Base-by-base conservation (phyloP, 2,888 invertebrate genomes). In the Clunio marinus region DNA sequence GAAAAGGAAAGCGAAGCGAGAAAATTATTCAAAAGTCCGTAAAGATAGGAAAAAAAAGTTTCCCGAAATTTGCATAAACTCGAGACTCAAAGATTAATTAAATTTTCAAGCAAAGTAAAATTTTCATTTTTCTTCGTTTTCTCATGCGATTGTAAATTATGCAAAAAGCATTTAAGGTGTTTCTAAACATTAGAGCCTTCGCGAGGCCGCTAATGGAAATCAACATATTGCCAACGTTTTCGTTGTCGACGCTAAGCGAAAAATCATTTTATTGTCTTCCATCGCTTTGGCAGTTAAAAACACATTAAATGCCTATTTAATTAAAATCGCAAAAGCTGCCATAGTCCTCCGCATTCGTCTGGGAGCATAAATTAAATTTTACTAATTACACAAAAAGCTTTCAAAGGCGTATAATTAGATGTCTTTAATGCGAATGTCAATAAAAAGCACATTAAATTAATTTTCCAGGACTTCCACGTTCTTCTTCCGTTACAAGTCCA, bases 41-140 rank as follows among this genome's bases (percentile, higher is more conserved):
- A 41, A 24, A 41, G 37, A 24, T 2, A 5, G 10, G n/a, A 60
- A 59, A 10, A 7, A n/a, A 57, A 27, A 57, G 7, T 41, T 41
- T 10, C 51, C 5, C 17, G 7, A 37, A 60, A 60, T 60, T 60
- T 60, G 37, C 60, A 60, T 60, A 51, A 51, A 51, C 17, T 22
- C 60, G 28, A 60, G 60, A 41, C 60, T 37, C 41, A 60, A 22
- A 60, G 60, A 60, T 60, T 60, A 60, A 60, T 60, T 60, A 60
- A 60, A 60, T 60, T 60, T 60, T 41, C 60, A 37, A 15, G 35
- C 8, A 37, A 25, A 60, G 37, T n/a, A n/a, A 20, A 37, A 60
- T 37, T 17, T 60, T 22, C 57, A 57, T 57, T 57, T 57, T 57
- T 57, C 15, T 15, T 57, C 25, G 32, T 32, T 10, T 32, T 7